Evolutionary conservation across 2,797 vertebrate species (phyloP).

Genomic region (Neosilurus mollespiculum): DNA sequence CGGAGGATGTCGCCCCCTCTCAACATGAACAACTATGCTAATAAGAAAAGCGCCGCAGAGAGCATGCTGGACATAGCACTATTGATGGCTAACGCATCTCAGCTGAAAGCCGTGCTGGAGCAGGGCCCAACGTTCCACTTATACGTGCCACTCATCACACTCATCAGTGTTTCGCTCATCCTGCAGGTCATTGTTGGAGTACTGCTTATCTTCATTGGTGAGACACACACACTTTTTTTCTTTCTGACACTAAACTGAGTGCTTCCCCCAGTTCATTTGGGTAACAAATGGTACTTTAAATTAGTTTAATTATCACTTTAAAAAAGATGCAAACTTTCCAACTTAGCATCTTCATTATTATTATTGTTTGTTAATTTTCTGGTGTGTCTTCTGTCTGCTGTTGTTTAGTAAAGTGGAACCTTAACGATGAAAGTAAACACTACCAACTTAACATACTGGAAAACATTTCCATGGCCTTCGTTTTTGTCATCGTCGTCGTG

Average conservation of each 20-base stretch:
- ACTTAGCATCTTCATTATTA: not conserved
- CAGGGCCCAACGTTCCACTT: slow-evolving; percentile 81
- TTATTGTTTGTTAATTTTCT: not conserved
- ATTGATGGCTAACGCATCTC: slow-evolving; percentile 96
- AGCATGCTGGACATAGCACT: slow-evolving; percentile 97
- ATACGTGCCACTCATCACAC: slow-evolving; percentile 80
- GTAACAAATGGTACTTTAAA: not conserved
- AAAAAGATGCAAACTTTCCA: not conserved
- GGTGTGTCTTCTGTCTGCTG: slow-evolving; percentile 28
- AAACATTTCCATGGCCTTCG: slow-evolving; percentile 86
- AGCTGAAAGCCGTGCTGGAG: slow-evolving; percentile 90
- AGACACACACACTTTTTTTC: slow-evolving; percentile 42
- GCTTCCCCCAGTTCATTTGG: not conserved
- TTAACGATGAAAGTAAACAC: slow-evolving; percentile 87
- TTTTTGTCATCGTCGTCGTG: slow-evolving; percentile 92
- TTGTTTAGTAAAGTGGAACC: slow-evolving; percentile 88
- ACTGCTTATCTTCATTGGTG: slow-evolving; percentile 94
- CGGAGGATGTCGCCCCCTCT: slow-evolving; percentile 63
- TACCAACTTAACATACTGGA: slow-evolving; percentile 87
- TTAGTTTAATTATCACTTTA: too few relatives aligned
- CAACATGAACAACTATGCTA: slow-evolving; percentile 95
- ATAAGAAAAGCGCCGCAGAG: slow-evolving; percentile 95
- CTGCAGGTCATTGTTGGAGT: slow-evolving; percentile 88
- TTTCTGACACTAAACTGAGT: not conserved
- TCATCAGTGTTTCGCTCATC: slow-evolving; percentile 87